Conservation (phyloP, 2,113 vertebrate species). For the Pelmatolapia mariae region DNA sequence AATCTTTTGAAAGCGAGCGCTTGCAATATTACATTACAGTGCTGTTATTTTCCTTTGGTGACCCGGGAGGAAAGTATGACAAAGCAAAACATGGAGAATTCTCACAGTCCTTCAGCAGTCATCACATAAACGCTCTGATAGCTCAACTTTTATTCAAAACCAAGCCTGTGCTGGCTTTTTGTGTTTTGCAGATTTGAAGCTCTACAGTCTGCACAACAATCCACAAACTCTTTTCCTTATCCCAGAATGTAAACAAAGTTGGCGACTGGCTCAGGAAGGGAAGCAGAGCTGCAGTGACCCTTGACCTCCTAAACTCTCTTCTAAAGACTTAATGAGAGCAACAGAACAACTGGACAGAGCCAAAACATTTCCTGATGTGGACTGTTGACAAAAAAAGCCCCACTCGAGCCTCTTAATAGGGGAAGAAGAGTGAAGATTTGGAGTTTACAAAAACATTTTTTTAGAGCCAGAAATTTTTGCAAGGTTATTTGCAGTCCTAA, state of each 20-base stretch:
- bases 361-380: background rate
- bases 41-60: background rate
- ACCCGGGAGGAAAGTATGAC: background rate
- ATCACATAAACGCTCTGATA: background rate
- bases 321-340: constrained; percentile 26
- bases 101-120: background rate
- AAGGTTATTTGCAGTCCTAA: constrained; percentile 7
- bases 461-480: background rate
- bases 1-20: background rate
- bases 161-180: background rate
- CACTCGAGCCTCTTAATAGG: background rate
- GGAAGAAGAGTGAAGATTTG: background rate
- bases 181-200: background rate
- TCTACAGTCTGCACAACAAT: background rate
- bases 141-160: background rate
- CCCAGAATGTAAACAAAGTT: constrained; percentile 39
- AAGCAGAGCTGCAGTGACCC: background rate
- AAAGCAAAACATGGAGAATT: background rate
- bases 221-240: background rate
- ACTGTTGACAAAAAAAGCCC: background rate
- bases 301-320: background rate
- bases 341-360: constrained; percentile 21
- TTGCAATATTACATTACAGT: background rate
- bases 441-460: background rate
- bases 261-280: constrained; percentile 8